These are phyloP conservation scores for Eupithecia pulchellata DNA, from an alignment of 2,888 invertebrate genomes.

Conservation along the genomic window DNA sequence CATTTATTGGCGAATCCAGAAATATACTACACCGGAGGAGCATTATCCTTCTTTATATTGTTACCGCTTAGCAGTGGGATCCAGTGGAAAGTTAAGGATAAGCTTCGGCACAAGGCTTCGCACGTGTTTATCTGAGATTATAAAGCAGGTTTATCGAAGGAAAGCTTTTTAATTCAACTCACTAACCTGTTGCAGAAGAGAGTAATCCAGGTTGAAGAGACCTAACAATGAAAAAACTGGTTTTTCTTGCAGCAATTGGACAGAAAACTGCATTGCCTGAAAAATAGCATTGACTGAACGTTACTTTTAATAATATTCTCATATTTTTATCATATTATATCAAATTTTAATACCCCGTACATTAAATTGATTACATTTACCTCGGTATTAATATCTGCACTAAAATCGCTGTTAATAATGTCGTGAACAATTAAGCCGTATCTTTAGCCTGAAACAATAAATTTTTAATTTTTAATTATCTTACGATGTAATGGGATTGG, in stretches of 20 bases:
- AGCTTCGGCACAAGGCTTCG: neutral
- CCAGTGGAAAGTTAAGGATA: too few species aligned
- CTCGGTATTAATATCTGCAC: constrained; percentile 57
- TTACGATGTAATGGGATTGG: too few species aligned
- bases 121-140: neutral
- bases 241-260: constrained; percentile 65
- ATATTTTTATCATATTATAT: too few species aligned
- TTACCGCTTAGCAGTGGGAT: too few species aligned
- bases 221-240: constrained; percentile 62
- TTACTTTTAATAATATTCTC: too few species aligned
- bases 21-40: neutral
- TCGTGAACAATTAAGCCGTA: constrained; percentile 60
- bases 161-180: neutral
- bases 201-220: constrained; percentile 60
- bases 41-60: neutral
- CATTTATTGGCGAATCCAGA: neutral
- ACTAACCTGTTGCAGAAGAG: constrained; percentile 59
- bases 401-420: constrained; percentile 64
- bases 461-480: too few species aligned
- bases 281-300: constrained; percentile 24
- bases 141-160: too few species aligned
- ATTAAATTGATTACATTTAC: too few species aligned
- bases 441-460: constrained; percentile 60
- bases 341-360: too few species aligned
- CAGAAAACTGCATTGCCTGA: constrained; percentile 67